These are phyloP conservation scores for Virgularia gustaviana DNA, from an alignment of 92 coral and sea anemone genomes.

Conservation along the genomic window DNA sequence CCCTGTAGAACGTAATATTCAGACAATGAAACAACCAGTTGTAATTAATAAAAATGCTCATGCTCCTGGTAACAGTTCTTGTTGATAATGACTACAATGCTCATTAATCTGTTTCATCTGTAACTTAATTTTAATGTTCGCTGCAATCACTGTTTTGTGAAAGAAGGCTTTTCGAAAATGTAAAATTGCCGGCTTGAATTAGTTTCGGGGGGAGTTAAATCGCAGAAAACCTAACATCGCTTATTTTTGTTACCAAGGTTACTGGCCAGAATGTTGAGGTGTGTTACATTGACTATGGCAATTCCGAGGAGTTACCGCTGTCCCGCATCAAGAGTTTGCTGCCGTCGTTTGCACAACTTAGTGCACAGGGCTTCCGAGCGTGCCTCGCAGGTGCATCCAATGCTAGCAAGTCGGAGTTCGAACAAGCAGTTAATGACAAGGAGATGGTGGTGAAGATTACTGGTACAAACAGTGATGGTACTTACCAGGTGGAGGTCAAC, in stretches of 20 bases:
- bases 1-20: no score
- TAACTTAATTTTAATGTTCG: no score
- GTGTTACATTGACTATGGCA: slow-evolving; percentile 85
- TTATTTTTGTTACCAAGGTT: slow-evolving; percentile 27
- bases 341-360: background rate
- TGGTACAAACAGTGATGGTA: slow-evolving; percentile 28
- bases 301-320: slow-evolving; percentile 64
- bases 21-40: no score
- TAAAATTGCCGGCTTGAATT: no score
- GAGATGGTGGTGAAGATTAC: slow-evolving; percentile 59
- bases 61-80: no score
- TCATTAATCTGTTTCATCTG: no score
- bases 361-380: slow-evolving; percentile 12
- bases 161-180: no score
- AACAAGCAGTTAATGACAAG: slow-evolving; percentile 39
- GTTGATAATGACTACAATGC: no score
- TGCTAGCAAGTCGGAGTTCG: background rate
- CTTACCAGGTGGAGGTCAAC: slow-evolving; percentile 51
- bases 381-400: background rate
- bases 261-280: slow-evolving; percentile 40
- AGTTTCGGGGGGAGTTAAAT: no score
- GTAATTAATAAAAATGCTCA: no score
- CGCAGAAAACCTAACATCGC: no score
- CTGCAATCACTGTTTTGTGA: no score
- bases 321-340: background rate